Evolutionary conservation across 2,888 invertebrate species (phyloP).

Genomic region (Sphaeridia pumilis): DNA sequence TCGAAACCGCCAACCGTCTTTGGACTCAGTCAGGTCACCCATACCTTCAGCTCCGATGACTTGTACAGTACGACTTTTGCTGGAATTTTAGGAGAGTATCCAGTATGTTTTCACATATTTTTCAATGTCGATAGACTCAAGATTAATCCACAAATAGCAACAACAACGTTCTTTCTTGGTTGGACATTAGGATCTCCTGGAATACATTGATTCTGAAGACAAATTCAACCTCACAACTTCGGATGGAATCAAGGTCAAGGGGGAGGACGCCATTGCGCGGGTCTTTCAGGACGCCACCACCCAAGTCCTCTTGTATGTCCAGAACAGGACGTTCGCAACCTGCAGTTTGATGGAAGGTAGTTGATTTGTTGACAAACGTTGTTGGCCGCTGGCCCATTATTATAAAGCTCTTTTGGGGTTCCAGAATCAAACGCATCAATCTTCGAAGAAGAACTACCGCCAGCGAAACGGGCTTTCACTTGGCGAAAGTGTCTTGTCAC

Average conservation of each 20-base stretch:
- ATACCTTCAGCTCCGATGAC: constrained; percentile 4
- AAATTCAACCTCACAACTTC: constrained; percentile 5
- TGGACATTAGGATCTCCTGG: too few relatives aligned
- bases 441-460: neutral
- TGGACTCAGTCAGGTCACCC: constrained; percentile 14
- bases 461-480: constrained; percentile 4
- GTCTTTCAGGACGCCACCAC: constrained; percentile 5
- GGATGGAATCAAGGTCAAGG: constrained; percentile 7
- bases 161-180: too few relatives aligned
- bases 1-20: constrained; percentile 12
- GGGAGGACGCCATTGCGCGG: neutral
- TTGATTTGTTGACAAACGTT: neutral
- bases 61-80: constrained; percentile 1
- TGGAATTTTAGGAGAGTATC: constrained; percentile 10
- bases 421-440: too few relatives aligned
- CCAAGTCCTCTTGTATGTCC: constrained; percentile 7
- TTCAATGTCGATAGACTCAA: too few relatives aligned
- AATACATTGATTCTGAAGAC: constrained; percentile 9
- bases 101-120: constrained; percentile 7
- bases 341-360: constrained; percentile 4
- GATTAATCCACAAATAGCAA: too few relatives aligned
- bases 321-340: constrained; percentile 4
- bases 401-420: too few relatives aligned
- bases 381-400: too few relatives aligned
- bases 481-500: constrained; percentile 10